Conservation (phyloP, 2,888 invertebrate genomes). For the Oligia strigilis region DNA sequence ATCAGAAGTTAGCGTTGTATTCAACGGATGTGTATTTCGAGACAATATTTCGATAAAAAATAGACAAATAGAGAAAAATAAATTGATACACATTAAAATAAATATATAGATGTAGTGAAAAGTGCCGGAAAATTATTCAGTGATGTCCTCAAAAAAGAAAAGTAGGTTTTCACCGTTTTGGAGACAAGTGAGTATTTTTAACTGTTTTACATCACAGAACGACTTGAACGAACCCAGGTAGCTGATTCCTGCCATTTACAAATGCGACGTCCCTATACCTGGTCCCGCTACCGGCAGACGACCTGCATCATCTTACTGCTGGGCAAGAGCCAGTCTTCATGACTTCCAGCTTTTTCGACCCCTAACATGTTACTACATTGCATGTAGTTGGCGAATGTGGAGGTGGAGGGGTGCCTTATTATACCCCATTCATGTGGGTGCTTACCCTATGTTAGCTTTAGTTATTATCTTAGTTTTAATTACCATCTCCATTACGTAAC, state of each 20-base stretch:
- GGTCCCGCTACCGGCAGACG: too few relatives aligned
- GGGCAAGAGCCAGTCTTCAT: too few relatives aligned
- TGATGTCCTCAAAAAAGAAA: constrained; percentile 50
- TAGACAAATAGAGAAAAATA: neutral
- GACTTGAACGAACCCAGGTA: neutral
- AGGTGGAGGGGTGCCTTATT: too few relatives aligned
- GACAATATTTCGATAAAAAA: neutral
- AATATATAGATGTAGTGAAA: constrained; percentile 22
- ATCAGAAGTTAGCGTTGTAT: neutral
- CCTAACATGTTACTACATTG: too few relatives aligned
- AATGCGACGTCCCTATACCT: constrained; percentile 62
- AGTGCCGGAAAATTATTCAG: neutral
- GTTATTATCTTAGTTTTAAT: too few relatives aligned
- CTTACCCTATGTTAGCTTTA: too few relatives aligned
- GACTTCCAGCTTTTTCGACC: too few relatives aligned
- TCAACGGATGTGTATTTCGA: constrained; percentile 3
- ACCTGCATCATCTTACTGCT: too few relatives aligned
- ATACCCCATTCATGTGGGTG: too few relatives aligned
- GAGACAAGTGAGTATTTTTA: constrained; percentile 61
- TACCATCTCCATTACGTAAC: too few relatives aligned
- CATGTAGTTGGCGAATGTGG: too few relatives aligned
- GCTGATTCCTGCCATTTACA: neutral
- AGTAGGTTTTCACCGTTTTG: constrained; percentile 59
- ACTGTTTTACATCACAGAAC: neutral
- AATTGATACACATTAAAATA: neutral